These are phyloP conservation scores for Pseudomyrmex gracilis DNA, from an alignment of 1,140 invertebrate species.

Conservation along the genomic window DNA sequence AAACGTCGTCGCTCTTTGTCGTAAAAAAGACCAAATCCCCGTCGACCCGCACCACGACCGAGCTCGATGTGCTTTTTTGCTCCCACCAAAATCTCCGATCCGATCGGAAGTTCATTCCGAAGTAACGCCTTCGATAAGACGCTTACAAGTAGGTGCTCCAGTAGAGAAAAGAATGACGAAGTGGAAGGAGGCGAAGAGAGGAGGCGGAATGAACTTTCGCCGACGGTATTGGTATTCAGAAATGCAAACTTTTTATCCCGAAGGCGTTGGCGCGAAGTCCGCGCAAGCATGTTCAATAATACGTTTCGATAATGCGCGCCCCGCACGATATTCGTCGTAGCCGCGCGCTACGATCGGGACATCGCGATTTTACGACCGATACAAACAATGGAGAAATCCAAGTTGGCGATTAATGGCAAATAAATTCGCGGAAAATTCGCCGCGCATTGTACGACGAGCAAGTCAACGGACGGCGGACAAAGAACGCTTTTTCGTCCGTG, in stretches of 20 bases:
- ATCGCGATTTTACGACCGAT: slow-evolving; percentile 24
- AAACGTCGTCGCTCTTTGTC: neutral
- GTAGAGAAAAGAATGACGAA: neutral
- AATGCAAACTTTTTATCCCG: slow-evolving; percentile 59
- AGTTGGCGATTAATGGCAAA: slow-evolving; percentile 45
- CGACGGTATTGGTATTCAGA: slow-evolving; percentile 44
- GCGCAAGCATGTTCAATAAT: slow-evolving; percentile 7
- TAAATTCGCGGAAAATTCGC: slow-evolving; percentile 33
- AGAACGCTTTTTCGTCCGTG: slow-evolving; percentile 24
- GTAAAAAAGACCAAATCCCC: slow-evolving; percentile 51
- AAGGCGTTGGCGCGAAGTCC: neutral
- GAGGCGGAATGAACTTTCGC: slow-evolving; percentile 11
- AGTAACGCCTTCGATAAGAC: slow-evolving; percentile 55
- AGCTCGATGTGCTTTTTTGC: slow-evolving; percentile 3
- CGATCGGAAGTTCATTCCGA: slow-evolving; percentile 59
- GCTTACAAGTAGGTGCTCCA: slow-evolving; percentile 19
- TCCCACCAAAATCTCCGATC: slow-evolving; percentile 39
- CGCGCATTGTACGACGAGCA: slow-evolving; percentile 20
- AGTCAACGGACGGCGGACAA: slow-evolving; percentile 20
- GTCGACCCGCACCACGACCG: neutral
- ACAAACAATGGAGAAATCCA: slow-evolving; percentile 30
- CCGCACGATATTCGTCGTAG: neutral
- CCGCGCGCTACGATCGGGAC: neutral
- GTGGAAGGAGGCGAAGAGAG: neutral
- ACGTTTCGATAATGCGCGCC: slow-evolving; percentile 25